A percentile compares a stretch with the other conserved stretches of the same genome.
phyloP scores from a whole-genome alignment of 2,888 invertebrate species.

The Acronicta psi region DNA sequence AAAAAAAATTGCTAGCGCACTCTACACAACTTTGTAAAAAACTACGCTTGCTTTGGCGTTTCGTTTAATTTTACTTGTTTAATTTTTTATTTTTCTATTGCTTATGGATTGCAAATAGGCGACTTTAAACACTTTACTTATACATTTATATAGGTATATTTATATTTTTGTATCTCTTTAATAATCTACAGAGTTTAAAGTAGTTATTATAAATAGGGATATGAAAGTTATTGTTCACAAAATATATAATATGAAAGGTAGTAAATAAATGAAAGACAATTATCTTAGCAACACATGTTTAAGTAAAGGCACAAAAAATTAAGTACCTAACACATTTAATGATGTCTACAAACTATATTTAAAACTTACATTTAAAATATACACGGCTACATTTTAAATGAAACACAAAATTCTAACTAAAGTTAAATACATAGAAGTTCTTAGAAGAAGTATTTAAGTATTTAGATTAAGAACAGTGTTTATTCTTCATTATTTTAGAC shows the following conservation, averaged over 20 bases:
- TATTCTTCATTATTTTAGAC: slow-evolving; percentile 28
- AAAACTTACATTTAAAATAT: slow-evolving; percentile 55
- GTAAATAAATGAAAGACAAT: slow-evolving; percentile 61
- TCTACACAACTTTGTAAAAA: slow-evolving; percentile 17
- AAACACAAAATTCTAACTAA: slow-evolving; percentile 43
- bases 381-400: slow-evolving; percentile 55
- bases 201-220: too few species aligned
- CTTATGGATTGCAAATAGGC: slow-evolving; percentile 68
- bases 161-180: slow-evolving; percentile 45
- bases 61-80: slow-evolving; percentile 38
- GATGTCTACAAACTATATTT: slow-evolving; percentile 47
- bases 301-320: slow-evolving; percentile 82
- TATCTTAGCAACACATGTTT: slow-evolving; percentile 57
- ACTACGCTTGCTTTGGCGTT: slow-evolving; percentile 12
- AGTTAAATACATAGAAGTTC: slow-evolving; percentile 19
- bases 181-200: slow-evolving; percentile 39
- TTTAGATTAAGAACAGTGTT: slow-evolving; percentile 35
- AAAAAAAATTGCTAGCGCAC: slow-evolving; percentile 14
- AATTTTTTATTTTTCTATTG: slow-evolving; percentile 64
- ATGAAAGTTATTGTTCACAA: slow-evolving; percentile 11
- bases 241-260: slow-evolving; percentile 40
- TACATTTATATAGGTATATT: slow-evolving; percentile 35
- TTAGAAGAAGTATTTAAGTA: slow-evolving; percentile 29
- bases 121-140: slow-evolving; percentile 48
- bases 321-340: slow-evolving; percentile 70